A percentile compares a stretch with the other conserved stretches of the same genome.
Evolutionary conservation across 2,113 vertebrate species (phyloP).

Genomic region (Potamarius usumacintae): DNA sequence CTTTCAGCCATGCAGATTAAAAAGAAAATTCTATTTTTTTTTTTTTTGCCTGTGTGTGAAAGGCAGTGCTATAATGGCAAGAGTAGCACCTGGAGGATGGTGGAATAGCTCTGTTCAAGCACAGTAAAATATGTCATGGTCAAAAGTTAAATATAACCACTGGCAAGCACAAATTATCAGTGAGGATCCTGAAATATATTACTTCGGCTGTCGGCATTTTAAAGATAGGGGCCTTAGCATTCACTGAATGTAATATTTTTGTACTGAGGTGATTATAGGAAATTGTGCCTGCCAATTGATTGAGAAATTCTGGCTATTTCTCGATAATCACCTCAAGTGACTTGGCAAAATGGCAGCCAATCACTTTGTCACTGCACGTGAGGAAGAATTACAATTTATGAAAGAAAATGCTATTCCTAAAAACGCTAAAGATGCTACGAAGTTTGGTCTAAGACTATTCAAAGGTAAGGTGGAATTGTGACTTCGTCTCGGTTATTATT

Average conservation of each 20-base stretch:
- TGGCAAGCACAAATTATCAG: not conserved
- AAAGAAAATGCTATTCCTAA: too few species aligned
- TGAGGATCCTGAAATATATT: conserved; percentile 32
- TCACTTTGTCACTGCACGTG: too few species aligned
- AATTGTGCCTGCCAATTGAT: too few species aligned
- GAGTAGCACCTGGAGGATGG: conserved; percentile 22
- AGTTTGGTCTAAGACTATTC: too few species aligned
- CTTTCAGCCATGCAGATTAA: conserved; percentile 59
- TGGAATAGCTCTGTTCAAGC: not conserved
- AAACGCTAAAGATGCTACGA: too few species aligned
- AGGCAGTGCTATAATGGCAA: conserved; percentile 55
- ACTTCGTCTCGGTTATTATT: too few species aligned
- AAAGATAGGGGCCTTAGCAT: conserved; percentile 27
- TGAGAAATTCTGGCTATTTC: too few species aligned
- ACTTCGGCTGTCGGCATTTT: conserved; percentile 22
- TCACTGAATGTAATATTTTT: conserved; percentile 12
- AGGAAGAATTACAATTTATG: too few species aligned
- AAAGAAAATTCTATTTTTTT: conserved; percentile 53
- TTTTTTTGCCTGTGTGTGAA: conserved; percentile 39
- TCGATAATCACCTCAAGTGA: too few species aligned
- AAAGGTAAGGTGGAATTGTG: too few species aligned
- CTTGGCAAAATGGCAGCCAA: too few species aligned
- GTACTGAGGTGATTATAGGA: not conserved
- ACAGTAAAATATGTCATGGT: conserved; percentile 15
- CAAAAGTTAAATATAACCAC: conserved; percentile 23